Conservation (phyloP, 1,140 invertebrate genomes). For the Drosophila guanche region DNA sequence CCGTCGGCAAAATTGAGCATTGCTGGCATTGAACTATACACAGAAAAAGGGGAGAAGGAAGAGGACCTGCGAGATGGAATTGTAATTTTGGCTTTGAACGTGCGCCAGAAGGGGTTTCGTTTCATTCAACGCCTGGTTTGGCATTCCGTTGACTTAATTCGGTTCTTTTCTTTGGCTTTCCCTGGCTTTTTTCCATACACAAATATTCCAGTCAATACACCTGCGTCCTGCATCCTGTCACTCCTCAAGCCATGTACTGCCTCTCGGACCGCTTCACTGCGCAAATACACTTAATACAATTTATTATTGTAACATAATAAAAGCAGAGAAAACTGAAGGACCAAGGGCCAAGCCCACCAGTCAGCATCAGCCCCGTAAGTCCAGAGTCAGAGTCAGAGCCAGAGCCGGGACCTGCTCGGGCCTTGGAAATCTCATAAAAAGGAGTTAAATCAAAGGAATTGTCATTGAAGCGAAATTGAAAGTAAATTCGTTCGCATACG, state of each 20-base stretch:
- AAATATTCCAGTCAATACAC: constrained; percentile 45
- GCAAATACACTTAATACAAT: constrained; percentile 63
- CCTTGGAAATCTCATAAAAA: constrained; percentile 43
- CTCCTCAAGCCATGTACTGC: not conserved
- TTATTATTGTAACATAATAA: constrained; percentile 65
- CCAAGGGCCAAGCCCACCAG: constrained; percentile 3
- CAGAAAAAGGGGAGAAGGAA: not conserved
- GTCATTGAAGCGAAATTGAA: constrained; percentile 55
- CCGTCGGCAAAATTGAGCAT: constrained; percentile 10
- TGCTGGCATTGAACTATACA: constrained; percentile 8
- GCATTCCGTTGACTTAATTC: constrained; percentile 54
- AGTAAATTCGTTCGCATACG: constrained; percentile 48
- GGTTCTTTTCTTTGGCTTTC: constrained; percentile 35
- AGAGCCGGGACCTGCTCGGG: not conserved
- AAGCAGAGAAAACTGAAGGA: constrained; percentile 20
- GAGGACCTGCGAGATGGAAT: constrained; percentile 11
- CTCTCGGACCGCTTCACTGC: constrained; percentile 15
- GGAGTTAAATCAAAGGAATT: constrained; percentile 61
- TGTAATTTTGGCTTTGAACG: constrained; percentile 50
- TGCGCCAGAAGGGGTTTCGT: constrained; percentile 18
- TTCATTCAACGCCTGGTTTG: constrained; percentile 33
- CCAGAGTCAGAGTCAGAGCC: no score
- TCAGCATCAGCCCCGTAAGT: no score
- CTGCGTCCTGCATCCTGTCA: constrained; percentile 31
- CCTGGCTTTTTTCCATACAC: constrained; percentile 20